Evolutionary conservation across 2,888 invertebrate genomes (phyloP).

Genomic region (Andrena minutula): DNA sequence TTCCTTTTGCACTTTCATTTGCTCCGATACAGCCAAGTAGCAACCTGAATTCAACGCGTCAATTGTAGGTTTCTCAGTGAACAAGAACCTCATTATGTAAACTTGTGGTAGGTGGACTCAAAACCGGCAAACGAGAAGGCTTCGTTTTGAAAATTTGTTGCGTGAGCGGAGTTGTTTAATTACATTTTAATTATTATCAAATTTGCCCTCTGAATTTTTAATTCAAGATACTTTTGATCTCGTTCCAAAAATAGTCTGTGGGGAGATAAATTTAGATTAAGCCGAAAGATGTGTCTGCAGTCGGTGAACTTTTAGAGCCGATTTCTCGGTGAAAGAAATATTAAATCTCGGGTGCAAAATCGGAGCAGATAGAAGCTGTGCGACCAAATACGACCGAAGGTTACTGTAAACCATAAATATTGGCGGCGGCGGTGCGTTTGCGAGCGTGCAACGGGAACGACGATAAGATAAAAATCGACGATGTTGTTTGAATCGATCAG

Average conservation of each 20-base stretch:
- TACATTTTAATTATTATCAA: too few relatives aligned
- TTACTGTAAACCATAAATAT: conserved; percentile 65
- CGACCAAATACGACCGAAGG: conserved; percentile 51
- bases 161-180: too few relatives aligned
- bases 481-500: conserved; percentile 47
- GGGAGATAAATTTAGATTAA: too few relatives aligned
- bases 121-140: too few relatives aligned
- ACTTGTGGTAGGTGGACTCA: too few relatives aligned
- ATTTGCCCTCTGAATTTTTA: too few relatives aligned
- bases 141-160: too few relatives aligned
- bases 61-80: not conserved
- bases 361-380: conserved; percentile 1
- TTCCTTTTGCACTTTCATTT: not conserved
- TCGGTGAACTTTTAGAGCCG: not conserved
- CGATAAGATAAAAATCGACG: conserved; percentile 67
- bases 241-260: too few relatives aligned
- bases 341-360: not conserved
- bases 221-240: too few relatives aligned
- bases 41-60: not conserved
- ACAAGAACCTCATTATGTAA: not conserved
- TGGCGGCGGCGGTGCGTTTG: conserved; percentile 43
- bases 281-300: too few relatives aligned
- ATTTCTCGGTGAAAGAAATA: not conserved
- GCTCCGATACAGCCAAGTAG: not conserved
- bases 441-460: conserved; percentile 17